Base-by-base conservation (phyloP, 1,140 invertebrate species). In the Pinna nobilis region DNA sequence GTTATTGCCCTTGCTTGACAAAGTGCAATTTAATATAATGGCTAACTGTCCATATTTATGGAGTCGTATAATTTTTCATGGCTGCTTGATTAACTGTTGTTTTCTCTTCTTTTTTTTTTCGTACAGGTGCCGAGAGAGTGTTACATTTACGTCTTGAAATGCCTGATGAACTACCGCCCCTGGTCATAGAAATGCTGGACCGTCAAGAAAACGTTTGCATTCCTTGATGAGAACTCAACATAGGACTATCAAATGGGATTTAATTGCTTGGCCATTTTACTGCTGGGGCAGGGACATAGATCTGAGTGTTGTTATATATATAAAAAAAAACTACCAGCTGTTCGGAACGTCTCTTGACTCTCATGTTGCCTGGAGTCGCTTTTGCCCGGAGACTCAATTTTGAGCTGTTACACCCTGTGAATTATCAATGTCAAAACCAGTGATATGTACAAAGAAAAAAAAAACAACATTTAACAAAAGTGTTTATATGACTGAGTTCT, bases 161-260 rank as follows among this genome's bases (percentile, higher is more conserved):
- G 77, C 77, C 81, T 11, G 84, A 78, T 41, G 81, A 86, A 49
- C 74, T 88, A 47, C 84, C 86, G 71, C 87, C 87, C 25, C 74
- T 88, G 15, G 79, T 88, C 18, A 79, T 86, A 41, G 87, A 88
- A 76, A 88, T 88, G 87, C 77, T 88, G 39, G 86, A 87, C 57
- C 69, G 86, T 51, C 68, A 74, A 23, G 87, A 88, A 70, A 88
- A 88, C 78, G 86, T 88, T 30, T 85, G 78, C 71, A 84, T 88
- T 55, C 86, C 85, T 44, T 87, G 78, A 84, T 23, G 20, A 33
- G 32, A 59, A 35, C 11, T 59, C 1, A n/a, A n/a, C 28, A 13
- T 35, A n/a, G 20, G 18, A 13, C 20, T 25, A 20, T 30, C 55
- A 59, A 33, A 35, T 59, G 18, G 37, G 6, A 59, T 59, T 35